Percentiles rank a stretch among this genome's conserved stretches.
These are phyloP conservation scores for Cheilosia impressa DNA, from an alignment of 2,888 invertebrate species.

Conservation along the genomic window DNA sequence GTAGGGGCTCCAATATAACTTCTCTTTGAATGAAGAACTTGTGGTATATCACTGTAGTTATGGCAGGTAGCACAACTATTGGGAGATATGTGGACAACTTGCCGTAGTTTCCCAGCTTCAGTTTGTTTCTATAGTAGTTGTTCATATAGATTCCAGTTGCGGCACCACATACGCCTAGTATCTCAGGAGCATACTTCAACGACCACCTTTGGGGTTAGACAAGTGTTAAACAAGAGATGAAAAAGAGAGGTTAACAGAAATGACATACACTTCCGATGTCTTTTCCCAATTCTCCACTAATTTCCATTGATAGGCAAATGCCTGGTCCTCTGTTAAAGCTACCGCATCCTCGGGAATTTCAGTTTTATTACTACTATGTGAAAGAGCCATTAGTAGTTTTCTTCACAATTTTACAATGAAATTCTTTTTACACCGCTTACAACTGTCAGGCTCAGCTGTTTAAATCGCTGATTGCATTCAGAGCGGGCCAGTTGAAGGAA, in stretches of 20 bases:
- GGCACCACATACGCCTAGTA: conserved; percentile 85
- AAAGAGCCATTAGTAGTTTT: conserved; percentile 86
- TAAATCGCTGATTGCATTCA: conserved; percentile 1
- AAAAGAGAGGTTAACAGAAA: conserved; percentile 41
- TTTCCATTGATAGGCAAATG: conserved; percentile 86
- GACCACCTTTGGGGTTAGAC: conserved; percentile 84
- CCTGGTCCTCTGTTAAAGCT: conserved; percentile 85
- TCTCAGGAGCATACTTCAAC: conserved; percentile 84
- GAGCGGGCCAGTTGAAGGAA: neutral
- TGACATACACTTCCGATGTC: conserved; percentile 86
- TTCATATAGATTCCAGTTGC: conserved; percentile 87
- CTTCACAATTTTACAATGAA: neutral
- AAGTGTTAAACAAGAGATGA: conserved; percentile 45
- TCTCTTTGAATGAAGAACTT: conserved; percentile 85
- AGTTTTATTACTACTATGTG: conserved; percentile 81
- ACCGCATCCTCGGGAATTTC: conserved; percentile 87
- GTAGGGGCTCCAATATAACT: conserved; percentile 85
- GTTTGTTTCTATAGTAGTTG: conserved; percentile 86
- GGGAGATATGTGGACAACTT: conserved; percentile 86
- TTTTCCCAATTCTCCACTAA: conserved; percentile 86
- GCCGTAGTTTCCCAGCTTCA: conserved; percentile 86
- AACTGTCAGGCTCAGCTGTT: conserved; percentile 1
- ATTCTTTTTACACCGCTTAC: neutral
- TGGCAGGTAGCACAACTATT: conserved; percentile 86
- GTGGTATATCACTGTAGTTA: conserved; percentile 85